phyloP scores from a whole-genome alignment of 2,113 vertebrate genomes.

The Labrus mixtus region DNA sequence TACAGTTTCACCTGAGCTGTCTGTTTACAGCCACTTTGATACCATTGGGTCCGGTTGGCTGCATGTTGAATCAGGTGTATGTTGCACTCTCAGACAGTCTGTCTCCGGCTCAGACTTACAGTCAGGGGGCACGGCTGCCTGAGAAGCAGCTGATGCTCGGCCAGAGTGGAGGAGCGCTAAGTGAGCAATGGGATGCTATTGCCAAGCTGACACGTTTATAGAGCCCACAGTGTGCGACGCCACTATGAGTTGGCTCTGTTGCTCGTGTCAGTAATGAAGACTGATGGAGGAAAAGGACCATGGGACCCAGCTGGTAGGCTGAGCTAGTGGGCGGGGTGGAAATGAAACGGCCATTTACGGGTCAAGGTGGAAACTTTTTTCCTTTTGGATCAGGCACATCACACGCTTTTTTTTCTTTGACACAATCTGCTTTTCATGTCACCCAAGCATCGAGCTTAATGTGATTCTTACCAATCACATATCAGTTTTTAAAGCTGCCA shows the following conservation, averaged over 20 bases:
- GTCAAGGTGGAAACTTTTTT: neutral
- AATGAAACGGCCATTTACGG: conserved; percentile 30
- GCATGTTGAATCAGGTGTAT: conserved; percentile 6
- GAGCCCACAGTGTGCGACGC: conserved; percentile 20
- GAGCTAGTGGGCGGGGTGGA: conserved; percentile 13
- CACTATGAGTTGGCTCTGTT: conserved; percentile 44
- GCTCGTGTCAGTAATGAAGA: conserved; percentile 51
- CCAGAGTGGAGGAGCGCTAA: conserved; percentile 23
- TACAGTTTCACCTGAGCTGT: neutral
- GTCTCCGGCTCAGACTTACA: conserved; percentile 18
- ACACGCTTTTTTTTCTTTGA: neutral
- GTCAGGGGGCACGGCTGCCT: conserved; percentile 21
- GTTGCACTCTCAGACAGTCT: neutral
- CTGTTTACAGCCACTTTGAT: neutral
- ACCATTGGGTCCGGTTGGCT: neutral
- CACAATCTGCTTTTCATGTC: neutral
- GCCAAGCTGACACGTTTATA: conserved; percentile 48
- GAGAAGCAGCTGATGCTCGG: conserved; percentile 31
- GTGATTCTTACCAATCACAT: neutral
- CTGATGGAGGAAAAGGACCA: conserved; percentile 53
- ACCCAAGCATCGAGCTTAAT: neutral
- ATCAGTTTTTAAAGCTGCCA: too few species aligned
- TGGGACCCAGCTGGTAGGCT: conserved; percentile 51
- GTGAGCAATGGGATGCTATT: conserved; percentile 49
- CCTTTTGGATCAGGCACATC: neutral